Conservation (phyloP, 1,140 invertebrate species). For the Coenobita brevimanus region DNA sequence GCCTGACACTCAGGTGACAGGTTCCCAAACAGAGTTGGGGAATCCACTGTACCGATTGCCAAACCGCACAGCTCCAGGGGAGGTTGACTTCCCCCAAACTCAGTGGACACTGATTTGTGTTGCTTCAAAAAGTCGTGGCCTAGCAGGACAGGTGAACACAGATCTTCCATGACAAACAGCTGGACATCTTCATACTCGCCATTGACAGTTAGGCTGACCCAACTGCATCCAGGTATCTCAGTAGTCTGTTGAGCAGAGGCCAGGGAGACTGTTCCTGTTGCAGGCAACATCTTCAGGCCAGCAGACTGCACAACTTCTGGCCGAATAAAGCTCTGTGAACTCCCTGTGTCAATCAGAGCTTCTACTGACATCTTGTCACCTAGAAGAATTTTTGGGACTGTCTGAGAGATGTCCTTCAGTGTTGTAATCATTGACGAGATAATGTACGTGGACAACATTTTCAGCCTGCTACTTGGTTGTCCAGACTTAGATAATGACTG, state of each 20-base stretch:
- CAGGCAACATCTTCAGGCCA: background rate
- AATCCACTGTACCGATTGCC: background rate
- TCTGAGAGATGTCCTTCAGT: conserved; percentile 5
- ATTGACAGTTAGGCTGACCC: conserved; percentile 8
- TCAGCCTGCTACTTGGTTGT: conserved; percentile 8
- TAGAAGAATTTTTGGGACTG: conserved; percentile 20
- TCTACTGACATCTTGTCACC: background rate
- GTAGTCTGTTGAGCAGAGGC: conserved; percentile 31
- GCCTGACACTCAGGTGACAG: background rate
- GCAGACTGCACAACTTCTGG: background rate
- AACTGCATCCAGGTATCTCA: background rate
- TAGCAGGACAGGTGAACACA: conserved; percentile 29
- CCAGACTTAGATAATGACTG: conserved; percentile 11
- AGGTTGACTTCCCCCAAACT: conserved; percentile 16
- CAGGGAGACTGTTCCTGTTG: conserved; percentile 24
- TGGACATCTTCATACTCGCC: background rate
- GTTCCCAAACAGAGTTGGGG: conserved; percentile 13
- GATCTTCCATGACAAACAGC: conserved; percentile 17
- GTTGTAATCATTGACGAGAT: conserved; percentile 13
- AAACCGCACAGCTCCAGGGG: too few relatives aligned
- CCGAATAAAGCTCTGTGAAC: too few relatives aligned
- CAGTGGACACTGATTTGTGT: conserved; percentile 9
- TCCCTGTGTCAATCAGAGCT: background rate
- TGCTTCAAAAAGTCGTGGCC: conserved; percentile 16
- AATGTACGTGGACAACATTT: background rate